Conservation (phyloP, 2,797 vertebrate genomes). For the Sarcoramphus papa region DNA sequence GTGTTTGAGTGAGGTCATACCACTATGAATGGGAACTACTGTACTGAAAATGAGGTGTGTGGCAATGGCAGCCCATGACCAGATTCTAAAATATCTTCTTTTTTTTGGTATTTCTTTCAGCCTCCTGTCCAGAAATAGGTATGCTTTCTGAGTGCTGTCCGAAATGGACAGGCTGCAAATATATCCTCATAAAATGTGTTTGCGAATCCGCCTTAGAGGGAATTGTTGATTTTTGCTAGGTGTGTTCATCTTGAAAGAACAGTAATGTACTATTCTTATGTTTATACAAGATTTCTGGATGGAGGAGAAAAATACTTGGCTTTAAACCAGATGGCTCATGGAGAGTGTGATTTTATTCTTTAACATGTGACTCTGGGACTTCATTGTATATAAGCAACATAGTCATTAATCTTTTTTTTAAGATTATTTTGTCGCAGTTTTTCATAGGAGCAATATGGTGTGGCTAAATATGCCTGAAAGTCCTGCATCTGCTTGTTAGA, state of each 20-base stretch:
- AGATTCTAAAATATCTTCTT: neutral
- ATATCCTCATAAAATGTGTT: neutral
- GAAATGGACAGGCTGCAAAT: neutral
- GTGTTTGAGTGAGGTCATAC: neutral
- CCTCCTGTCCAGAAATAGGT: neutral
- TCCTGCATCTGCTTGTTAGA: neutral
- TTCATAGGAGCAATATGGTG: neutral
- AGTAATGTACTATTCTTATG: neutral
- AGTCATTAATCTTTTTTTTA: rapidly evolving
- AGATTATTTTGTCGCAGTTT: neutral
- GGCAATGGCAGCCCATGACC: neutral
- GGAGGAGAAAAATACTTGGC: neutral
- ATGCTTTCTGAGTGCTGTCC: neutral
- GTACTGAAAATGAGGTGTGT: neutral
- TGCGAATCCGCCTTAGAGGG: neutral
- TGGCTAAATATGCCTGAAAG: neutral
- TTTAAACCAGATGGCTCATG: neutral
- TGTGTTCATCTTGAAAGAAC: slow-evolving; percentile 8
- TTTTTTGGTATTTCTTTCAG: neutral
- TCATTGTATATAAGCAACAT: neutral
- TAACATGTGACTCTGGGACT: neutral
- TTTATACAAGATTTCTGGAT: neutral
- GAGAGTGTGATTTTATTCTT: neutral
- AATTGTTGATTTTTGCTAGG: neutral
- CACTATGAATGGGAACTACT: neutral